Evolutionary conservation across 2,888 invertebrate species (phyloP).

Genomic region (Ectobius pallidus): DNA sequence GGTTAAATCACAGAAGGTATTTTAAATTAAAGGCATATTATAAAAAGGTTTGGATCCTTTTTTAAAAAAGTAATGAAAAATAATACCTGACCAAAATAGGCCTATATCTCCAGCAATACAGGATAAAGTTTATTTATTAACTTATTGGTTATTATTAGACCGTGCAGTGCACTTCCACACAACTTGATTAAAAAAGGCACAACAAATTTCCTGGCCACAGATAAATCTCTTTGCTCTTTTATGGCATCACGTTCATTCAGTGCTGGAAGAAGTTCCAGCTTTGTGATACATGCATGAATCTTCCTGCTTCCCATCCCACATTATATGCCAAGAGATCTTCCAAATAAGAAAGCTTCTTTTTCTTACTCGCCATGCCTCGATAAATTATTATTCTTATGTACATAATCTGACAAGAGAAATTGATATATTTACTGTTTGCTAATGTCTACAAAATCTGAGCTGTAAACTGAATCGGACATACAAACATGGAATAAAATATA

Average conservation of each 20-base stretch:
- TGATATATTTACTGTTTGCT: too few relatives aligned
- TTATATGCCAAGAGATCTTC: neutral
- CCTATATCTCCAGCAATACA: too few relatives aligned
- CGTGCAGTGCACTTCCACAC: neutral
- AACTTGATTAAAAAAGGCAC: neutral
- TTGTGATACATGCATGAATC: neutral
- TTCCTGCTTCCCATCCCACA: neutral
- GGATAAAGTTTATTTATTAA: too few relatives aligned
- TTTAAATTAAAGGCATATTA: too few relatives aligned
- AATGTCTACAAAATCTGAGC: too few relatives aligned
- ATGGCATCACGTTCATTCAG: constrained; percentile 1
- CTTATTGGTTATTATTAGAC: neutral
- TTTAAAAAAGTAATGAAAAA: too few relatives aligned
- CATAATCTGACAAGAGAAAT: neutral
- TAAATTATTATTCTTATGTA: neutral
- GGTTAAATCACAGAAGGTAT: too few relatives aligned
- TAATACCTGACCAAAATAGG: too few relatives aligned
- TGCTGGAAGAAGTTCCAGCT: neutral
- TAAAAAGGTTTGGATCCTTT: too few relatives aligned
- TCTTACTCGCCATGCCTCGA: neutral
- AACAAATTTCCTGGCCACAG: neutral
- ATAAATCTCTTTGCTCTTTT: constrained; percentile 29
- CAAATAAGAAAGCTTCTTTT: neutral
- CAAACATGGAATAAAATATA: too few relatives aligned
- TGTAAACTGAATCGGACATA: too few relatives aligned